Conservation (phyloP, 92 coral and sea anemone species). For the Meandrina meandrites region DNA sequence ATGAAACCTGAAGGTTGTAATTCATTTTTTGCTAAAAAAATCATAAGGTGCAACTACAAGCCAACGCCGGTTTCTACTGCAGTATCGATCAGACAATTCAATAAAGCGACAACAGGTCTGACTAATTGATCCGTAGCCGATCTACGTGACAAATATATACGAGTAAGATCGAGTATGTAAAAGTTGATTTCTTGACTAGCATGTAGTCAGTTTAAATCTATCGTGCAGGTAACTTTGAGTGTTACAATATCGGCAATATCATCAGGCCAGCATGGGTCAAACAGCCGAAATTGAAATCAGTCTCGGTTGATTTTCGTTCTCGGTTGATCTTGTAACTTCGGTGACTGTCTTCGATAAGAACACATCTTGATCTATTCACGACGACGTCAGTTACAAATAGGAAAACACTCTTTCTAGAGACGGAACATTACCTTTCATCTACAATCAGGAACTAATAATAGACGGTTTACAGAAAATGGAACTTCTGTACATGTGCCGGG, state of each 20-base stretch:
- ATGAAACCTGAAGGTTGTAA: too few species aligned
- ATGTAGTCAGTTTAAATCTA: neutral
- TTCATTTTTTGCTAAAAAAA: too few species aligned
- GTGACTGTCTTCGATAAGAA: neutral
- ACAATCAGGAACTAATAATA: neutral
- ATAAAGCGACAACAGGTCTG: neutral
- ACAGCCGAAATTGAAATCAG: neutral
- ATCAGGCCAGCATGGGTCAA: neutral
- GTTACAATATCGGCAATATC: neutral
- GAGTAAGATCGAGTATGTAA: neutral
- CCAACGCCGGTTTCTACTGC: too few species aligned
- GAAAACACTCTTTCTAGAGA: neutral
- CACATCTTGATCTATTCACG: neutral
- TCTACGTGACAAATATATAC: neutral
- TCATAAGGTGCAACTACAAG: neutral
- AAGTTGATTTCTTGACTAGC: neutral
- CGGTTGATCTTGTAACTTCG: neutral
- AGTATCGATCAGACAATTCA: neutral
- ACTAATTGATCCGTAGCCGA: too few species aligned
- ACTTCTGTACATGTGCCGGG: neutral
- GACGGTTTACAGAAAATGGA: neutral
- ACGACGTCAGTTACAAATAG: neutral
- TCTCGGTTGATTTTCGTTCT: neutral
- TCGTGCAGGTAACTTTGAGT: neutral
- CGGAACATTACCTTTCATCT: too few species aligned